These are phyloP conservation scores for Elegia similella DNA, from an alignment of 2,888 invertebrate genomes.

Conservation along the genomic window DNA sequence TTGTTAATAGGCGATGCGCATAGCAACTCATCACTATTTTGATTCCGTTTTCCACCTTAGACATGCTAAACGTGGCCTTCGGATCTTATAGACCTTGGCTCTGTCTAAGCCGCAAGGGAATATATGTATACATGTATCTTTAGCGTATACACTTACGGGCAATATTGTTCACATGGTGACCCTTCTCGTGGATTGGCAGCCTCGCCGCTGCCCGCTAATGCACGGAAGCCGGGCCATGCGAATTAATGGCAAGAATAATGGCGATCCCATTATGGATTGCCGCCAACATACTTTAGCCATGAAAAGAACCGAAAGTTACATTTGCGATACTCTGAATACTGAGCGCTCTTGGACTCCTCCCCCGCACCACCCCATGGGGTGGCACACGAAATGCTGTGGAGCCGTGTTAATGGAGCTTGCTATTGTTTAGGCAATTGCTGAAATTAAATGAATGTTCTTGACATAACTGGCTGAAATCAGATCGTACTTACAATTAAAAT, in stretches of 20 bases:
- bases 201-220: constrained; percentile 74
- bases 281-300: constrained; percentile 82
- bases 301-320: constrained; percentile 83
- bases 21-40: too few relatives aligned
- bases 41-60: too few relatives aligned
- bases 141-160: constrained; percentile 36
- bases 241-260: constrained; percentile 82
- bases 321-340: constrained; percentile 82
- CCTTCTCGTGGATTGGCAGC: constrained; percentile 71
- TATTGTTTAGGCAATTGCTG: constrained; percentile 42
- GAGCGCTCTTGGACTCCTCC: constrained; percentile 66
- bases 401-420: constrained; percentile 46
- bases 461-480: constrained; percentile 26
- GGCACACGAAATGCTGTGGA: constrained; percentile 49
- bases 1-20: too few relatives aligned
- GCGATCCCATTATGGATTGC: constrained; percentile 83
- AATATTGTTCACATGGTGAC: constrained; percentile 52
- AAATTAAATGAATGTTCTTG: constrained; percentile 40
- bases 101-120: too few relatives aligned
- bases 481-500: constrained; percentile 8
- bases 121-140: too few relatives aligned
- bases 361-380: constrained; percentile 34
- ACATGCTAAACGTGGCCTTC: too few relatives aligned
- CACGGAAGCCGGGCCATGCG: constrained; percentile 79
- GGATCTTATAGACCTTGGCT: too few relatives aligned